These are phyloP conservation scores for Megaceryle maxima DNA, from an alignment of 2,113 vertebrate species.

Conservation along the genomic window DNA sequence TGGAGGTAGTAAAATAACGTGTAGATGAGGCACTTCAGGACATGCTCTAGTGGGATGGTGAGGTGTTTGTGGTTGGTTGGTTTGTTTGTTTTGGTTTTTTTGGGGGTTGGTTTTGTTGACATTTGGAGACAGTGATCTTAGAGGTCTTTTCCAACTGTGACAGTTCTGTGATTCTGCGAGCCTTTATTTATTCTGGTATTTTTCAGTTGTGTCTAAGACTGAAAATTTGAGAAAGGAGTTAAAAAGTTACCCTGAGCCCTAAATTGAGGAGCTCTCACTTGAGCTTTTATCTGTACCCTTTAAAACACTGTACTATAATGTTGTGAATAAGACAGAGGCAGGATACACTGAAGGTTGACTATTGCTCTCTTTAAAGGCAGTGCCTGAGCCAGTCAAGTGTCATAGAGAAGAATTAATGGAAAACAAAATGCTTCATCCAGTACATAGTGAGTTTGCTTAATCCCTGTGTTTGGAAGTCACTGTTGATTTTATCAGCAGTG, in stretches of 20 bases:
- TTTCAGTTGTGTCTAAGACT: background rate
- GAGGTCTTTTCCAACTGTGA: too few species aligned
- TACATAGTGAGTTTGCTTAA: background rate
- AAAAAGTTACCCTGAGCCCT: background rate
- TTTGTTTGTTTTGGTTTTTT: too few species aligned
- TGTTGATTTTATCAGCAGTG: constrained; percentile 13
- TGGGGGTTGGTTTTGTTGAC: too few species aligned
- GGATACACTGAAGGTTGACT: background rate
- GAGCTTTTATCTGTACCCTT: background rate
- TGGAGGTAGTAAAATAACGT: too few species aligned
- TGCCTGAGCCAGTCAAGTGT: background rate
- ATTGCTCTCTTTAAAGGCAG: background rate
- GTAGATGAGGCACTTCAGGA: too few species aligned
- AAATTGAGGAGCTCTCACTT: background rate
- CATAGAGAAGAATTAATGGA: background rate
- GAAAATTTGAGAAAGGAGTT: background rate
- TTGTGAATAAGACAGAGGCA: background rate
- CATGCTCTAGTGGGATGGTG: too few species aligned
- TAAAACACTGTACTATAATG: background rate
- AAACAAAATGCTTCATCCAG: background rate
- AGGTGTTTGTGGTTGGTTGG: too few species aligned
- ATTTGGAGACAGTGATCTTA: too few species aligned
- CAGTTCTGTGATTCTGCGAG: too few species aligned
- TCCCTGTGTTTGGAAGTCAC: background rate
- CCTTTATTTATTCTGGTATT: background rate